These are phyloP conservation scores for Labroides dimidiatus DNA, from an alignment of 2,797 vertebrate species.

Conservation along the genomic window DNA sequence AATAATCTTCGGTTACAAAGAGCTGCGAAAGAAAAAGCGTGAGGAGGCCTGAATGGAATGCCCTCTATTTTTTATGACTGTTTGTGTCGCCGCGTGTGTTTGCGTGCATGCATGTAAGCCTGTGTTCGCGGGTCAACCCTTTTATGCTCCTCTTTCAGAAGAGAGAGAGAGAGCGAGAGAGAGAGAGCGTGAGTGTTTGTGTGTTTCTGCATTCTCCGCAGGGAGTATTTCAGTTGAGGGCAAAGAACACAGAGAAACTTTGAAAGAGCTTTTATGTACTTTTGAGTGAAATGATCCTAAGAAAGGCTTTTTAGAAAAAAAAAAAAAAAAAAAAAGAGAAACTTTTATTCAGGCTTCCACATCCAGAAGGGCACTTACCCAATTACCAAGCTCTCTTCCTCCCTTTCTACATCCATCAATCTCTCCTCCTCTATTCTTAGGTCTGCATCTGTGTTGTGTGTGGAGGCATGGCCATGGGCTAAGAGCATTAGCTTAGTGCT, in stretches of 20 bases:
- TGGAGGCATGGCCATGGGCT: constrained; percentile 66
- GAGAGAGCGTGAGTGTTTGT: constrained; percentile 72
- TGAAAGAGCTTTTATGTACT: constrained; percentile 86
- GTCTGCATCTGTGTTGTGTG: constrained; percentile 66
- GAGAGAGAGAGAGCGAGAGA: too few relatives aligned
- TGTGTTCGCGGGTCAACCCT: constrained; percentile 75
- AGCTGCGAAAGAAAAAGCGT: constrained; percentile 25
- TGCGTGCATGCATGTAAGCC: constrained; percentile 53
- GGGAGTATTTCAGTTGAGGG: constrained; percentile 79
- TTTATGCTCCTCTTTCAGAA: constrained; percentile 78
- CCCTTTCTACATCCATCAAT: constrained; percentile 71
- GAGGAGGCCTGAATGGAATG: constrained; percentile 61
- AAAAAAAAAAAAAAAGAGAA: constrained; percentile 19
- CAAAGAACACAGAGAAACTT: constrained; percentile 76
- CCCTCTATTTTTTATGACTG: constrained; percentile 76
- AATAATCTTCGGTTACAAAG: constrained; percentile 67
- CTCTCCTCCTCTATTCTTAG: constrained; percentile 74
- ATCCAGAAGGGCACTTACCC: constrained; percentile 82
- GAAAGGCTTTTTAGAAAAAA: constrained; percentile 74
- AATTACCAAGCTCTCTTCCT: constrained; percentile 74
- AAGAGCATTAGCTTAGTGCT: constrained; percentile 71
- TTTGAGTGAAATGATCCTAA: constrained; percentile 82
- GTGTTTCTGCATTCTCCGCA: constrained; percentile 71
- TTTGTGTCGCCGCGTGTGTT: constrained; percentile 33
- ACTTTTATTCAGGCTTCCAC: constrained; percentile 75